Percentiles rank a stretch among this genome's conserved stretches.
Evolutionary conservation across 2,888 invertebrate genomes (phyloP).

Genomic region (Coelogynopora nodosa): DNA sequence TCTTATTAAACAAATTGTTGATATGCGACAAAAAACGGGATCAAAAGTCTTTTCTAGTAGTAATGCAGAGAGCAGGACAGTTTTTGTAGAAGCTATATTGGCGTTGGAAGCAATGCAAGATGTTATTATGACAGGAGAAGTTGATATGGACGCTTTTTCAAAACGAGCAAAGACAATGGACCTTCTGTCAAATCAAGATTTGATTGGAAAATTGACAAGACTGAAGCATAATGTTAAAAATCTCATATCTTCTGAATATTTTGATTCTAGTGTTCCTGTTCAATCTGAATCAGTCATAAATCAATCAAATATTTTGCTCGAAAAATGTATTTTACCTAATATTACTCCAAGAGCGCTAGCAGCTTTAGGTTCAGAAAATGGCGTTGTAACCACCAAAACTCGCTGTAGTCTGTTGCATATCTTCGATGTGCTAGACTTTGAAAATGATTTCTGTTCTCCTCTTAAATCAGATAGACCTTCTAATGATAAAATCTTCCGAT

Average conservation of each 20-base stretch:
- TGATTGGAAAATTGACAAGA: neutral
- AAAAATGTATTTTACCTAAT: neutral
- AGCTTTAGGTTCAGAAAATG: neutral
- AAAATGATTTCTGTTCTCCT: neutral
- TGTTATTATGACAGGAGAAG: neutral
- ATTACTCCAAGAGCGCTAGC: neutral
- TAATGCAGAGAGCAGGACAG: neutral
- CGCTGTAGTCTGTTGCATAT: neutral
- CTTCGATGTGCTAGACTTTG: neutral
- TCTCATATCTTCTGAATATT: neutral
- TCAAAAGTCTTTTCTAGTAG: neutral
- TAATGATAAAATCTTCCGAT: neutral
- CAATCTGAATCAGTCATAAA: neutral
- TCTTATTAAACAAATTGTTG: neutral
- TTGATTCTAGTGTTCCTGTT: neutral
- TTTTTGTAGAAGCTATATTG: neutral
- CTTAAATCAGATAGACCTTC: neutral
- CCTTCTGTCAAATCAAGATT: neutral
- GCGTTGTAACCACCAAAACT: neutral
- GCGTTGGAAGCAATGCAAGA: neutral
- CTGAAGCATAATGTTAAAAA: neutral
- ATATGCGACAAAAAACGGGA: neutral
- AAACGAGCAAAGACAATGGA: neutral
- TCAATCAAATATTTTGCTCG: neutral
- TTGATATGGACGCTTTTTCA: neutral